phyloP scores from a whole-genome alignment of 2,113 vertebrate genomes.

The Ranitomeya imitator region DNA sequence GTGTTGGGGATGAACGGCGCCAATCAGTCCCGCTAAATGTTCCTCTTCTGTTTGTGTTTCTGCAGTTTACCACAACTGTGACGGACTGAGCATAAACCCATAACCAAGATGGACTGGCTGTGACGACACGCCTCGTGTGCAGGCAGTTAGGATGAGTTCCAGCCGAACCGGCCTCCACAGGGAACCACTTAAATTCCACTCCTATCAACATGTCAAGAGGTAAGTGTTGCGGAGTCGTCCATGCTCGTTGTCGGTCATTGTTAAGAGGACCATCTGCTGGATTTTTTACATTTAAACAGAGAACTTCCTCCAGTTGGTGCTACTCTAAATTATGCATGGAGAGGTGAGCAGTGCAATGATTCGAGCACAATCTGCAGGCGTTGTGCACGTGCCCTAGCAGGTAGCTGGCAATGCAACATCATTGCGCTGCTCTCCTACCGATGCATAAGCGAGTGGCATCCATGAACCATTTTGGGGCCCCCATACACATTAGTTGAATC shows the following conservation, averaged over 20 bases:
- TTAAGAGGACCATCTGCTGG: no score
- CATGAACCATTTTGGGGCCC: no score
- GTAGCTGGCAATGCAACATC: no score
- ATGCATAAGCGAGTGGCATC: no score
- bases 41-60: not conserved
- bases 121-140: conserved; percentile 72
- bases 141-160: conserved; percentile 74
- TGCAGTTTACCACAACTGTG: conserved; percentile 52
- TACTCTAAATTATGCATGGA: no score
- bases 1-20: not conserved
- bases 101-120: conserved; percentile 68
- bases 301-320: no score
- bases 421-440: no score
- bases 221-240: conserved; percentile 56
- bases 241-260: not conserved
- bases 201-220: conserved; percentile 74
- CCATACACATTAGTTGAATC: no score
- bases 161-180: conserved; percentile 79
- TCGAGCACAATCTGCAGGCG: no score
- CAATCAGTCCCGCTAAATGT: not conserved
- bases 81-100: not conserved
- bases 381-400: no score
- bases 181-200: conserved; percentile 70
- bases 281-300: no score
- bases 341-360: no score